Evolutionary conservation across 1,140 invertebrate genomes (phyloP), one percentile per base, ranked within the genome.

Genomic region (Calliopsis andreniformis): DNA sequence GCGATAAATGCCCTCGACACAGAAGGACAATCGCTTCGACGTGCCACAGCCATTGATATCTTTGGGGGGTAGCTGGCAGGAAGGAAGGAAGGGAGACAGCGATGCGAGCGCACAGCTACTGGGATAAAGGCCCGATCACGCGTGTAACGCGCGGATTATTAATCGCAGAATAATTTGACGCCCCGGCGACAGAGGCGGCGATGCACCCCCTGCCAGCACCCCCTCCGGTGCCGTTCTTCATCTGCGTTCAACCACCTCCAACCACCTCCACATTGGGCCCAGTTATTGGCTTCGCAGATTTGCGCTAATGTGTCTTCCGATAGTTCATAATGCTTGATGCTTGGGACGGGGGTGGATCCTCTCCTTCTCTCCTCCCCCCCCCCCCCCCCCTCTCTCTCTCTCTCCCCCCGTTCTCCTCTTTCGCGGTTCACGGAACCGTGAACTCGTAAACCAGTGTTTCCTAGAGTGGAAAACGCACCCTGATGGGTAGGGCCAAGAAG

Each of bases 121-220:
- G 76, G 76, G 87, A 90, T 89, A 87, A 90, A 88, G 89, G 86
- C 18, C 87, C 87, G 89, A 91, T 91, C 90, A 89, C 90, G 90
- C 89, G 90, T 91, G 89, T 91, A 91, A 91, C 89, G 85, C 81
- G 85, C 80, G 84, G 89, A 91, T 91, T 91, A 91, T 91, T 90
- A 91, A 91, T 91, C 89, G 89, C 80, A 63, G 89, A 88, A 91
- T 91, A 91, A 91, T 91, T 90, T 87, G 86, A 87, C 86, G 84
- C 86, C 83, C 79, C 81, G 78, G 20, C 80, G 78, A 82, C 80
- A 83, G 79, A 78, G 70, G 61, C 76, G 62, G 58, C 43, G 61
- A 79, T 66, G 66, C 72, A 49, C 73, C 70, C 76, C 80, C 69
- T 18, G 70, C 56, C 32, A 23, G 30, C 66, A 51, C 42, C 67